These are phyloP conservation scores for Toxostoma redivivum DNA, from an alignment of 2,113 vertebrate species.

Conservation along the genomic window DNA sequence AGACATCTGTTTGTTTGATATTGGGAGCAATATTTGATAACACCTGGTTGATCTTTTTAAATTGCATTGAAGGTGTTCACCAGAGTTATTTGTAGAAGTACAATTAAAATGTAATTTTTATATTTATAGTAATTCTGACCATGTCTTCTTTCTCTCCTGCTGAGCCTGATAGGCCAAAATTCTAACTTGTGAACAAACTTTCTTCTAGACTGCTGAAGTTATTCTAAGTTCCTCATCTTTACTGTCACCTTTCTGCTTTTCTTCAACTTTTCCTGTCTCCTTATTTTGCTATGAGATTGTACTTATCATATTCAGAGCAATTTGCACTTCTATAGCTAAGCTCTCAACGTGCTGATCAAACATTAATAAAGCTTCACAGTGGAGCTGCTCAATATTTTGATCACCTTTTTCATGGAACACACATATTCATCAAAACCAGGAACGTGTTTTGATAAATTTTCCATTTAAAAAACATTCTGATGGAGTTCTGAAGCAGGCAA, in stretches of 20 bases:
- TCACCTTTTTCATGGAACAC: neutral
- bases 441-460: neutral
- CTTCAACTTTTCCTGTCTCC: neutral
- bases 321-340: neutral
- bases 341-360: slow-evolving; percentile 27
- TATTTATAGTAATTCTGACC: neutral
- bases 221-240: neutral
- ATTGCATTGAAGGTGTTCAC: neutral
- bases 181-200: neutral
- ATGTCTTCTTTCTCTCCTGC: neutral
- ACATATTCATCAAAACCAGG: neutral
- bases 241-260: neutral
- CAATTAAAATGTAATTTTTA: neutral
- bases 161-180: neutral
- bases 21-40: neutral
- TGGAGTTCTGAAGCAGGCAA: neutral
- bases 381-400: neutral
- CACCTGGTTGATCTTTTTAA: neutral
- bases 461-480: neutral
- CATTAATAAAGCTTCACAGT: slow-evolving; percentile 14
- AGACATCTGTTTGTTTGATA: neutral
- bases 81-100: neutral
- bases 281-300: neutral
- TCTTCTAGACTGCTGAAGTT: neutral
- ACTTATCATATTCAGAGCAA: neutral